phyloP scores from a whole-genome alignment of 2,888 invertebrate species.

The Aphodius sticticus region DNA sequence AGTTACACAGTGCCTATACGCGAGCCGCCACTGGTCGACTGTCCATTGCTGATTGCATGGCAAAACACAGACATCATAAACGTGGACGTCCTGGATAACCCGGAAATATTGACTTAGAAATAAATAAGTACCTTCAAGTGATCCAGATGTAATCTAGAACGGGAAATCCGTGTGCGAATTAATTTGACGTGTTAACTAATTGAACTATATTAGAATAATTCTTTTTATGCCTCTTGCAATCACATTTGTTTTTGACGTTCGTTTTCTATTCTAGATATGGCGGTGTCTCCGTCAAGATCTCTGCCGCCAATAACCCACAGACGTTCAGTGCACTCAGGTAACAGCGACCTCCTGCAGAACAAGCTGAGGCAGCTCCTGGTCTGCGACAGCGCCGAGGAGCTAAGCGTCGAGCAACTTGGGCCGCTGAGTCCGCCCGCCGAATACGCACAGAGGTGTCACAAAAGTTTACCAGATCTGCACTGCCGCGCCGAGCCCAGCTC shows the following conservation, averaged over 20 bases:
- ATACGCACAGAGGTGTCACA: conserved; percentile 76
- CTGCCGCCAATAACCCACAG: conserved; percentile 64
- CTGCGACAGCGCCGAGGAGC: conserved; percentile 76
- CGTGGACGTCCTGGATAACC: too few species aligned
- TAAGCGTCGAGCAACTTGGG: conserved; percentile 61
- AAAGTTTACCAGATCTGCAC: conserved; percentile 74
- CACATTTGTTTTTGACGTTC: conserved; percentile 10
- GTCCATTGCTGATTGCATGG: too few species aligned
- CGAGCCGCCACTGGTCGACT: too few species aligned
- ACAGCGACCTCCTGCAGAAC: conserved; percentile 76
- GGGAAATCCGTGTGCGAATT: too few species aligned
- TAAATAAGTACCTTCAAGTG: too few species aligned
- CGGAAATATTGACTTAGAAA: too few species aligned
- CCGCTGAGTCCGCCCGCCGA: conserved; percentile 77
- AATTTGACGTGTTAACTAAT: too few species aligned
- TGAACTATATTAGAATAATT: too few species aligned
- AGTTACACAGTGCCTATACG: too few species aligned
- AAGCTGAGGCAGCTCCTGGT: conserved; percentile 80
- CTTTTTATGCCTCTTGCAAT: too few species aligned
- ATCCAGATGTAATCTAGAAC: too few species aligned
- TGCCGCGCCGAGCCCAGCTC: conserved; percentile 59
- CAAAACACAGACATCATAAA: too few species aligned
- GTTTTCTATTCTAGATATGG: conserved; percentile 54
- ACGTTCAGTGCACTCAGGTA: conserved; percentile 62
- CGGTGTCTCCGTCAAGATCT: conserved; percentile 62